Conservation (phyloP, 2,888 invertebrate species). For the Tortricodes alternella region DNA sequence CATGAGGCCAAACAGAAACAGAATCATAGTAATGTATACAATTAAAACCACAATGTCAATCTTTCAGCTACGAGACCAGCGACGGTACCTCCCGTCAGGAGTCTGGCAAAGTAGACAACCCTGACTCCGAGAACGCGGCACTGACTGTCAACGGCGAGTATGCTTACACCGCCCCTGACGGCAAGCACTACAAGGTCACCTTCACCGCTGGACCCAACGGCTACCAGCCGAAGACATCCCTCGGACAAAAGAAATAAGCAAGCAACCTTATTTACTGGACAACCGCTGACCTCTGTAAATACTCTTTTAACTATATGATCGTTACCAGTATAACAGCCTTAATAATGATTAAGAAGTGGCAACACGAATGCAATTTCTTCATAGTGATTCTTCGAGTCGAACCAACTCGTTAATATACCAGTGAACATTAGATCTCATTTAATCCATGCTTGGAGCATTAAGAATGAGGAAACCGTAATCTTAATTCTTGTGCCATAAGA, state of each 20-base stretch:
- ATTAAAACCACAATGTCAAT: too few species aligned
- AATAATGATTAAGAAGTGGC: not conserved
- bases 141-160: constrained; percentile 84
- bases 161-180: constrained; percentile 85
- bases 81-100: constrained; percentile 86
- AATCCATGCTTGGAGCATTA: constrained; percentile 38
- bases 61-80: constrained; percentile 85
- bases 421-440: constrained; percentile 55
- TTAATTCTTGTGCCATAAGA: constrained; percentile 74
- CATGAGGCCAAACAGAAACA: too few species aligned
- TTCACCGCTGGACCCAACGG: constrained; percentile 85
- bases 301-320: constrained; percentile 6
- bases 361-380: not conserved
- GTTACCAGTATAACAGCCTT: constrained; percentile 3
- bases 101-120: constrained; percentile 85
- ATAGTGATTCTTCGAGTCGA: not conserved
- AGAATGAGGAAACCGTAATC: constrained; percentile 49
- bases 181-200: constrained; percentile 84
- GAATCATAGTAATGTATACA: too few species aligned
- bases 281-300: constrained; percentile 24
- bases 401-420: constrained; percentile 6
- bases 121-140: constrained; percentile 84
- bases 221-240: constrained; percentile 81
- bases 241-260: constrained; percentile 64
- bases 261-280: not conserved